phyloP scores from a whole-genome alignment of 1,140 invertebrate genomes.

The Trissolcus basalis region DNA sequence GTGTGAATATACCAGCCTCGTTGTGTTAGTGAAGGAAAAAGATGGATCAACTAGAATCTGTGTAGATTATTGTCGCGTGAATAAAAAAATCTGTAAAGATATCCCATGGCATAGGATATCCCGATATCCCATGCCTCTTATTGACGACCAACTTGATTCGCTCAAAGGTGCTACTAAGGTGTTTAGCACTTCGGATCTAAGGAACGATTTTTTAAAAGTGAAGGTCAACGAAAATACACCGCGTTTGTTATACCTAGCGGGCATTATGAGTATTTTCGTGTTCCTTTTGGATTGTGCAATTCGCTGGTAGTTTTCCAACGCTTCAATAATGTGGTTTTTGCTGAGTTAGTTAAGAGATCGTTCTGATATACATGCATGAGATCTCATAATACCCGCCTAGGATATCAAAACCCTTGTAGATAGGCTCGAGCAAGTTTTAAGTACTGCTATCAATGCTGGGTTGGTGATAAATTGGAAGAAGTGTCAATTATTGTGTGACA shows the following conservation, averaged over 20 bases:
- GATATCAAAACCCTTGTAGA: too few species aligned
- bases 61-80: too few species aligned
- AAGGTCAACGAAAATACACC: neutral
- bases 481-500: too few species aligned
- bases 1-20: too few species aligned
- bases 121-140: neutral
- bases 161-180: neutral
- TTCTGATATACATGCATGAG: neutral
- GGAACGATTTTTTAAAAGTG: neutral
- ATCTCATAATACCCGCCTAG: constrained; percentile 2
- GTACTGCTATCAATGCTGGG: too few species aligned
- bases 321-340: neutral
- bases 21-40: too few species aligned
- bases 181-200: neutral
- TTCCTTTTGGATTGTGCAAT: constrained; percentile 1
- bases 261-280: neutral
- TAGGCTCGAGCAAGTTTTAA: too few species aligned
- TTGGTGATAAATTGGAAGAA: too few species aligned
- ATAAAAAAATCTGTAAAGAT: too few species aligned
- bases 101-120: too few species aligned
- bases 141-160: neutral
- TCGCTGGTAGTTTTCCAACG: neutral
- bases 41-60: too few species aligned
- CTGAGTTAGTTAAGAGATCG: neutral
- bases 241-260: neutral